Evolutionary conservation across 2,797 vertebrate genomes (phyloP).

Genomic region (Diplodus sargus): DNA sequence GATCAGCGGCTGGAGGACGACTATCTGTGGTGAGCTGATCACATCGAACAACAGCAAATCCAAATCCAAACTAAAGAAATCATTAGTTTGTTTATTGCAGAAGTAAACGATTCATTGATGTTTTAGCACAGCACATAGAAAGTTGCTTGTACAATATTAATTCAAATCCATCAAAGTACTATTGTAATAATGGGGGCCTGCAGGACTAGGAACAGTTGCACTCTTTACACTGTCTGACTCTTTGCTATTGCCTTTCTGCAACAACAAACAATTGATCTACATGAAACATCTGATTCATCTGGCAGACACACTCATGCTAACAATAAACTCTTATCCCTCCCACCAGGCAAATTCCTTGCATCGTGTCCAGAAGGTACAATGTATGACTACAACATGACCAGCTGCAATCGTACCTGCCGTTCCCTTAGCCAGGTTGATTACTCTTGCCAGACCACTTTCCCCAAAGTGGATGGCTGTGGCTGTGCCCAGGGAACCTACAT

Average conservation of each 20-base stretch:
- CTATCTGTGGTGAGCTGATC: conserved; percentile 73
- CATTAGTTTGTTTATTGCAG: background rate
- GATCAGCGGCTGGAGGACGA: conserved; percentile 76
- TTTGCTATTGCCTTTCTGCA: too few relatives aligned
- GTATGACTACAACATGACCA: conserved; percentile 85
- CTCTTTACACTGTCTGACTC: too few relatives aligned
- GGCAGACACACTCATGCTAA: background rate
- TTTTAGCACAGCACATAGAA: background rate
- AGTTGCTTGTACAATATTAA: background rate
- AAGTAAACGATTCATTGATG: background rate
- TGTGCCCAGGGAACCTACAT: conserved; percentile 86
- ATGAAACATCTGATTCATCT: background rate
- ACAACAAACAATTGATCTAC: too few relatives aligned
- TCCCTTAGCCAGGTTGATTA: conserved; percentile 83
- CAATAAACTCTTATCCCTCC: conserved; percentile 29
- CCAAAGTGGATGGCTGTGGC: conserved; percentile 87
- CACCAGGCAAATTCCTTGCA: conserved; percentile 72
- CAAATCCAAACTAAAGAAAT: conserved; percentile 1
- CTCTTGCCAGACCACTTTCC: conserved; percentile 71
- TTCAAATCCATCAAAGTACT: too few relatives aligned
- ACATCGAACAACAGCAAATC: background rate
- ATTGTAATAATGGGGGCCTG: too few relatives aligned
- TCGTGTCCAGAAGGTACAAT: conserved; percentile 81
- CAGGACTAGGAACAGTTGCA: too few relatives aligned
- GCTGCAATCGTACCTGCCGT: conserved; percentile 85